phyloP scores from a whole-genome alignment of 2,888 invertebrate genomes.

The Melolontha melolontha region DNA sequence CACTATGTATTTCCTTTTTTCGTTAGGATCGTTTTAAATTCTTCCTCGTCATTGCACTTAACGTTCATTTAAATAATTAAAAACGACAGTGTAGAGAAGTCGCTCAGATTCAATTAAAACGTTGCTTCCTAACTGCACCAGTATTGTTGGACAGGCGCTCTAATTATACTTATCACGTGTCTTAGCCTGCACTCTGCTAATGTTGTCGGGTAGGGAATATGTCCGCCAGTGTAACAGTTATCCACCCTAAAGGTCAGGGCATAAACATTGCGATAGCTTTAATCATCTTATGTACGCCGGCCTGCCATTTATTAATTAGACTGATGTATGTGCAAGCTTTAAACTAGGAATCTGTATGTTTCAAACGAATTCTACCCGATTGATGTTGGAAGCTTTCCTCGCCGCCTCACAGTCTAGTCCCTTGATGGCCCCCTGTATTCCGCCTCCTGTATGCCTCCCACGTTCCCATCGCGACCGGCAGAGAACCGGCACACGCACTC shows the following conservation, averaged over 20 bases:
- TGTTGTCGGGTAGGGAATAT: conserved; percentile 40
- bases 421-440: conserved; percentile 10
- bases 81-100: conserved; percentile 46
- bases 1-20: not conserved
- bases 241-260: conserved; percentile 46
- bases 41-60: conserved; percentile 41
- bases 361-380: conserved; percentile 56
- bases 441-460: conserved; percentile 46
- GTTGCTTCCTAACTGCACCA: conserved; percentile 43
- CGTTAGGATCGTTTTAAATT: conserved; percentile 17
- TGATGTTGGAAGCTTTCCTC: conserved; percentile 52
- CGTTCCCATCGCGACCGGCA: conserved; percentile 50
- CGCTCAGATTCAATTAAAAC: conserved; percentile 47
- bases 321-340: conserved; percentile 59
- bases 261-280: conserved; percentile 55
- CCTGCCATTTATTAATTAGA: conserved; percentile 65
- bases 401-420: conserved; percentile 33
- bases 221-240: conserved; percentile 47
- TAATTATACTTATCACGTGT: conserved; percentile 52
- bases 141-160: conserved; percentile 49
- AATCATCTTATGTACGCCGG: conserved; percentile 60
- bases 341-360: conserved; percentile 50
- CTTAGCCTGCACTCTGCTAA: conserved; percentile 38
- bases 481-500: conserved; percentile 56
- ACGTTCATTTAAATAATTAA: conserved; percentile 47